phyloP scores from a whole-genome alignment of 2,888 invertebrate species.

The Nemapogon koenigi region DNA sequence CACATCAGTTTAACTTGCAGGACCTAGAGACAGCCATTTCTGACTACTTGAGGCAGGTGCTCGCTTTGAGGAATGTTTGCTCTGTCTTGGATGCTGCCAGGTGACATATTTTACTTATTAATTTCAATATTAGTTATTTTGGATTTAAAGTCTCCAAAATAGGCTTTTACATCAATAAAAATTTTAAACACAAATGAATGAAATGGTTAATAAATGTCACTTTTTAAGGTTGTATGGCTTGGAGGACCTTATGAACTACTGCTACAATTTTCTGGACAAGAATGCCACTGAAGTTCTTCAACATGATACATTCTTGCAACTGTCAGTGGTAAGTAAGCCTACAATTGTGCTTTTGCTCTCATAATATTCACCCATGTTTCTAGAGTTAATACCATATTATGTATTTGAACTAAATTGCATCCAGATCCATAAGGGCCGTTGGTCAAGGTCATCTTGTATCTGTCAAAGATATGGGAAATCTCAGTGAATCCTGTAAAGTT shows the following conservation, averaged over 20 bases:
- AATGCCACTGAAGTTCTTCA: conserved; percentile 85
- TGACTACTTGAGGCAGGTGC: conserved; percentile 87
- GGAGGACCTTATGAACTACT: conserved; percentile 74
- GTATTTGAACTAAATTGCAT: too few species aligned
- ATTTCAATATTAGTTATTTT: too few species aligned
- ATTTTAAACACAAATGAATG: not conserved
- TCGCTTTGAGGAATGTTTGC: conserved; percentile 90
- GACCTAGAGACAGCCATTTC: conserved; percentile 92
- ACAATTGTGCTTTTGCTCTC: not conserved
- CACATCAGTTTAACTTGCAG: conserved; percentile 94
- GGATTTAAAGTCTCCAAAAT: not conserved
- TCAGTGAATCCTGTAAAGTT: too few species aligned
- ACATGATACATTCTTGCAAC: conserved; percentile 82
- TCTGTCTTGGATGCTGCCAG: conserved; percentile 93
- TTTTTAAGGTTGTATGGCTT: conserved; percentile 66
- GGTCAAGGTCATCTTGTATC: too few species aligned
- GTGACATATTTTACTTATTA: conserved; percentile 23
- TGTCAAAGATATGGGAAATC: too few species aligned
- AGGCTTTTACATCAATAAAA: not conserved
- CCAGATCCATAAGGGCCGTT: too few species aligned
- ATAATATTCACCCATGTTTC: not conserved
- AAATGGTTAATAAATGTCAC: not conserved
- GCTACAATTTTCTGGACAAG: conserved; percentile 89
- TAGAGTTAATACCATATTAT: too few species aligned
- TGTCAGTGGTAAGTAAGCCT: conserved; percentile 84